Conservation (phyloP, 2,113 vertebrate genomes). For the Chaetura pelagica region DNA sequence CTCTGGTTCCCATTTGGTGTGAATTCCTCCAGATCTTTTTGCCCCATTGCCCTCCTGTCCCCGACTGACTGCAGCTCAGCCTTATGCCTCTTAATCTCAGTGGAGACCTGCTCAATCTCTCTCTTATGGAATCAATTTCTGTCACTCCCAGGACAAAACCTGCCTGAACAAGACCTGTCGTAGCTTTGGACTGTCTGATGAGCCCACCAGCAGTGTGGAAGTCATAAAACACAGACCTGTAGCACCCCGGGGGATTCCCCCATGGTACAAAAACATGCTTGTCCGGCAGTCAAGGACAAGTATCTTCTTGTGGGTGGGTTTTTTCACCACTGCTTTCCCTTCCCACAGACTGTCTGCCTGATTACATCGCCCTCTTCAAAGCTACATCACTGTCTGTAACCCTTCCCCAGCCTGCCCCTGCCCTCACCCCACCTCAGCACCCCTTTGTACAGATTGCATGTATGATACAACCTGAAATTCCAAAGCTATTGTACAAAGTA, state of each 20-base stretch:
- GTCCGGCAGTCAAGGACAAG: constrained; percentile 43
- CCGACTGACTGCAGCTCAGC: background rate
- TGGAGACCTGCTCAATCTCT: background rate
- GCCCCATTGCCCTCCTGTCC: background rate
- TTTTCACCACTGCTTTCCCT: background rate
- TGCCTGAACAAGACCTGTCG: background rate
- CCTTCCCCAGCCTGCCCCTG: constrained; percentile 4
- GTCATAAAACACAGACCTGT: background rate
- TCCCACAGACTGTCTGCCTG: constrained; percentile 53
- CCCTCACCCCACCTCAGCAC: background rate
- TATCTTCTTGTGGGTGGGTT: constrained; percentile 41
- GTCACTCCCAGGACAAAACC: background rate
- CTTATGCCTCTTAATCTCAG: background rate
- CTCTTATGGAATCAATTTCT: background rate
- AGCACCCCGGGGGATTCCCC: constrained; percentile 31
- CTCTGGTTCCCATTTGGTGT: background rate
- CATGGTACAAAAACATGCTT: background rate
- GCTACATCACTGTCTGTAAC: constrained; percentile 36
- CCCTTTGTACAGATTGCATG: constrained; percentile 71
- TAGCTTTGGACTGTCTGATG: constrained; percentile 22
- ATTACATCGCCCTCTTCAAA: constrained; percentile 37
- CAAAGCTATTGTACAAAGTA: constrained; percentile 91
- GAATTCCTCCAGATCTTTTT: background rate
- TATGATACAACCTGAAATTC: constrained; percentile 79
- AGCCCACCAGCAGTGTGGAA: constrained; percentile 42